Percentiles rank a stretch among this genome's conserved stretches.
Evolutionary conservation across 2,797 vertebrate genomes (phyloP).

Genomic region (Pteropus rufus): DNA sequence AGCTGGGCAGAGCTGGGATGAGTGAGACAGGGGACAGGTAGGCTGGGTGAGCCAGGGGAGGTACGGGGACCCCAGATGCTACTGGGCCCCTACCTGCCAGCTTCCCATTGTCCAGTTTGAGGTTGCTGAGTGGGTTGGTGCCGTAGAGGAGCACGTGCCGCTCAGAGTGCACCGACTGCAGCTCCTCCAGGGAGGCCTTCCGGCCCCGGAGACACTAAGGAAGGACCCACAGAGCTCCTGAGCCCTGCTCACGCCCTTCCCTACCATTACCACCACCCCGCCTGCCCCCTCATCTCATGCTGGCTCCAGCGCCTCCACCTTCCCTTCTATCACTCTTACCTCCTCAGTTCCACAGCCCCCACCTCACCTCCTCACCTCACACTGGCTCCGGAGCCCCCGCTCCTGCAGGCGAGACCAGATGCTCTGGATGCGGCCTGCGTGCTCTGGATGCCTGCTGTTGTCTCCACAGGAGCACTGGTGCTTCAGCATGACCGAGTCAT

Average conservation of each 20-base stretch:
- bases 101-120: slow-evolving; percentile 97
- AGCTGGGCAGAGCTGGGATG: neutral
- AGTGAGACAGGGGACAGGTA: neutral
- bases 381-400: slow-evolving; percentile 92
- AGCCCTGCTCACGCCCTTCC: neutral
- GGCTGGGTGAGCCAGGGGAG: fast-evolving
- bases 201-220: slow-evolving; percentile 92
- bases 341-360: neutral
- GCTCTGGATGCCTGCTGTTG: slow-evolving; percentile 97
- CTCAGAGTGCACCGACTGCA: slow-evolving; percentile 94
- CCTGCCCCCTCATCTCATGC: fast-evolving
- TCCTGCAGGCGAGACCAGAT: slow-evolving; percentile 98
- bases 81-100: slow-evolving; percentile 86
- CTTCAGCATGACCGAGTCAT: slow-evolving; percentile 97
- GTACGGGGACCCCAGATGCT: fast-evolving
- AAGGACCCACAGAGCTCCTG: neutral
- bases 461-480: slow-evolving; percentile 97
- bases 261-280: fast-evolving
- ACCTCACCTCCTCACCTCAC: slow-evolving; percentile 87
- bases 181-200: slow-evolving; percentile 96
- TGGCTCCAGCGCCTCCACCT: fast-evolving
- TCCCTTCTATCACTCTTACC: too few relatives aligned
- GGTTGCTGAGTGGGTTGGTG: slow-evolving; percentile 96
- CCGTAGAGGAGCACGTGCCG: slow-evolving; percentile 95
- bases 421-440: slow-evolving; percentile 97